Evolutionary conservation across 2,888 invertebrate genomes (phyloP).

Genomic region (Pachliopta kotzebuea): DNA sequence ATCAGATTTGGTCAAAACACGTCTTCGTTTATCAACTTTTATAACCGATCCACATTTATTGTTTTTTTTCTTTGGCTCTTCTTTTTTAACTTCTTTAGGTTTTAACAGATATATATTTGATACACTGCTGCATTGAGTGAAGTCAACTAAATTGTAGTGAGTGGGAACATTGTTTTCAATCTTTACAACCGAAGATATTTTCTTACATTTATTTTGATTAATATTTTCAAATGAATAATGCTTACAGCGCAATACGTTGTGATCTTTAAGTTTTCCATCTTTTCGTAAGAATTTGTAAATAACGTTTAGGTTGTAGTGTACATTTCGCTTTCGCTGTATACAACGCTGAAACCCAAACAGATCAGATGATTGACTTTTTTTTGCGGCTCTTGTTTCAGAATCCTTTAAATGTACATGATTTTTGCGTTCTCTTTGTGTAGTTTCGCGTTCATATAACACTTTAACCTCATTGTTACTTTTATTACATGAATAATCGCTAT

Average conservation of each 20-base stretch:
- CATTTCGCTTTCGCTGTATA: slow-evolving; percentile 20
- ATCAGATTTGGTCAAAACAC: slow-evolving; percentile 23
- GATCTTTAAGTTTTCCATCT: slow-evolving; percentile 14
- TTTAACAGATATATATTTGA: slow-evolving; percentile 26
- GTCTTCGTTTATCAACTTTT: slow-evolving; percentile 18
- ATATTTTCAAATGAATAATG: slow-evolving; percentile 25
- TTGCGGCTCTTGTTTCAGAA: not conserved
- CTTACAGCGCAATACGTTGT: slow-evolving; percentile 21
- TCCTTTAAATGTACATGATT: slow-evolving; percentile 7
- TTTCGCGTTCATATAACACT: slow-evolving; percentile 21
- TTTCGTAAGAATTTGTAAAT: slow-evolving; percentile 27
- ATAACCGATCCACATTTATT: not conserved
- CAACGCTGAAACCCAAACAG: slow-evolving; percentile 26
- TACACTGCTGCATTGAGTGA: slow-evolving; percentile 14
- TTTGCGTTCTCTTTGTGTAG: not conserved
- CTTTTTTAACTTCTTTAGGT: slow-evolving; percentile 14
- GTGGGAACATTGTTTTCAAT: slow-evolving; percentile 10
- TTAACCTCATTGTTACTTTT: slow-evolving; percentile 16
- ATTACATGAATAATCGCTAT: not conserved
- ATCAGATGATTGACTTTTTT: slow-evolving; percentile 14
- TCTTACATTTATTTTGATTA: slow-evolving; percentile 16
- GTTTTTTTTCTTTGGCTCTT: slow-evolving; percentile 1
- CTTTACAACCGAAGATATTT: slow-evolving; percentile 19
- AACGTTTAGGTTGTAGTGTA: slow-evolving; percentile 24
- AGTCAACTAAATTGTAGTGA: slow-evolving; percentile 27